Evolutionary conservation across 2,888 invertebrate genomes (phyloP).

Genomic region (Lochmaea capreae): DNA sequence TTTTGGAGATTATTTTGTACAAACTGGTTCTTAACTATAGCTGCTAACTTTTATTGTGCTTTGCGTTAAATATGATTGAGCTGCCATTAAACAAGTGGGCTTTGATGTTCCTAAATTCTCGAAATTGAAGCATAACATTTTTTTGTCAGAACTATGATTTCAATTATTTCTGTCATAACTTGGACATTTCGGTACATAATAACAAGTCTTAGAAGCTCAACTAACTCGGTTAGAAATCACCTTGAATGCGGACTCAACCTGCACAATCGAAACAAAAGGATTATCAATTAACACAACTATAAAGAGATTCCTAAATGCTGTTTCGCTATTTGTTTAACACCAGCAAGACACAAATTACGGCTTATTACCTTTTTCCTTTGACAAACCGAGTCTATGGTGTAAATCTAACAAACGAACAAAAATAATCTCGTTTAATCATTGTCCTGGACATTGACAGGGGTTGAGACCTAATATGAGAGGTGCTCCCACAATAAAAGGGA

Average conservation of each 20-base stretch:
- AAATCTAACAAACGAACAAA: not conserved
- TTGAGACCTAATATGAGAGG: not conserved
- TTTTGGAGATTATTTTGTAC: too few species aligned
- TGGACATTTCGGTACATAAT: too few species aligned
- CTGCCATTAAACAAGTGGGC: too few species aligned
- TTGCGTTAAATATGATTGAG: too few species aligned
- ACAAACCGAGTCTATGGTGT: not conserved
- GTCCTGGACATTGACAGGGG: conserved; percentile 6
- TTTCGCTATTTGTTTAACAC: conserved; percentile 2
- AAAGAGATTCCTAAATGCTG: conserved; percentile 1
- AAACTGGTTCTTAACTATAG: too few species aligned
- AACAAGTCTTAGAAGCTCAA: too few species aligned
- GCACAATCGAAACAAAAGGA: not conserved
- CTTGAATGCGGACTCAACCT: not conserved
- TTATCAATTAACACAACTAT: not conserved
- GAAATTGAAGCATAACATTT: too few species aligned
- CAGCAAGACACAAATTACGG: conserved; percentile 3
- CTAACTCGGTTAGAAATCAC: not conserved
- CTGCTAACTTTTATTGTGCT: too few species aligned
- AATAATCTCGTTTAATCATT: conserved; percentile 2
- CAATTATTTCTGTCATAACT: too few species aligned
- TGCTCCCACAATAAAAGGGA: not conserved
- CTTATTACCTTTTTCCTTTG: not conserved
- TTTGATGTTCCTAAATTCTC: too few species aligned
- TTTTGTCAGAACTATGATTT: too few species aligned